Base-by-base conservation (phyloP, 1,140 invertebrate species). In the Ridgeia piscesae region DNA sequence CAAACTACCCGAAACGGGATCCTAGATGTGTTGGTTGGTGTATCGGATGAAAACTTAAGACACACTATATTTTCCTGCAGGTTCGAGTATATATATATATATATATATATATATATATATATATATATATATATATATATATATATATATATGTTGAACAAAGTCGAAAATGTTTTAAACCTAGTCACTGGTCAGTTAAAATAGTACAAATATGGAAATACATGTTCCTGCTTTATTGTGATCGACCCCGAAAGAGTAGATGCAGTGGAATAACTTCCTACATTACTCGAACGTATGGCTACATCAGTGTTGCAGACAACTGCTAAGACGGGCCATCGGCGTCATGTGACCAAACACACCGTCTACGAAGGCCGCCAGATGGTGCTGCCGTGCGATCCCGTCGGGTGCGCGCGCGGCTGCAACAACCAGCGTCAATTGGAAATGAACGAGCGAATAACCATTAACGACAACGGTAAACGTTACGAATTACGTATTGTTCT, bases 351-450 rank as follows among this genome's bases (percentile, higher is more conserved):
- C 27, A 31, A 77, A 8, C 58, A 77, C 58, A 33, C 21, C 31
- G 89, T 90, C 89, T 34, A 34, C 34, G 89, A 90, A 90, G 89
- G 89, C 34, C 34, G 89, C 89, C 89, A 34, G 89, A 33, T 42
- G 89, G 33, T 42, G 17, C 89, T 90, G 17, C 89, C 89, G 0
- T 90, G 89, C n/a, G 34, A n/a, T 14, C 89, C 89, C n/a, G 89
- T 90, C 9, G 89, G 89, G 17, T 90, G 89, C n/a, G 34, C n/a
- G 17, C 34, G 35, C 34, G 33, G 35, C 35, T 90, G 89, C 89
- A 34, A 33, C 35, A 33, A 90, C n/a, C 34, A 27, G 21, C 34
- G 35, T 34, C 89, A 4, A 21, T 21, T 90, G 34, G 34, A 34
- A 14, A 21, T 90, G 17, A 6, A 90, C 35, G n/a, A 90, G 17